Conservation (phyloP, 2,888 invertebrate species). For the Dasysyrphus albostriatus region DNA sequence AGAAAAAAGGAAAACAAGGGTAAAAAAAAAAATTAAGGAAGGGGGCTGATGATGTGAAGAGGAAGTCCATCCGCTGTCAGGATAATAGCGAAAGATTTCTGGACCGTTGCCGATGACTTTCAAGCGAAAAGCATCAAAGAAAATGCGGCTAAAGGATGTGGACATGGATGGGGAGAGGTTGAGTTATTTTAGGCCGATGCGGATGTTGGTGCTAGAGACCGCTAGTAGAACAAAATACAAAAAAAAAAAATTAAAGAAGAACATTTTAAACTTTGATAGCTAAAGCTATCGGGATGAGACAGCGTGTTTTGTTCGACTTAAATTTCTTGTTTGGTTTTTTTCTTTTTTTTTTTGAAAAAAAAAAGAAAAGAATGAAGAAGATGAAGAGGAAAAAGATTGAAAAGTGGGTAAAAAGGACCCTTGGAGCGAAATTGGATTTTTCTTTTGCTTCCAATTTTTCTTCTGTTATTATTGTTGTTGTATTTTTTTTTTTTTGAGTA, state of each 20-base stretch:
- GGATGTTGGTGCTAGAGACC: constrained; percentile 69
- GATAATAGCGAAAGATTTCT: constrained; percentile 76
- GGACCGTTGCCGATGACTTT: constrained; percentile 76
- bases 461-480: constrained; percentile 29
- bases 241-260: constrained; percentile 7
- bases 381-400: constrained; percentile 57
- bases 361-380: constrained; percentile 33
- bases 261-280: constrained; percentile 56
- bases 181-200: constrained; percentile 73
- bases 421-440: constrained; percentile 75
- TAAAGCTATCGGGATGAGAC: constrained; percentile 66
- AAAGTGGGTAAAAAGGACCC: constrained; percentile 75
- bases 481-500: constrained; percentile 16
- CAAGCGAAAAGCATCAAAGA: constrained; percentile 72
- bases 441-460: constrained; percentile 50
- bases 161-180: constrained; percentile 32
- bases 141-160: constrained; percentile 74
- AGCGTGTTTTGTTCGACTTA: constrained; percentile 69
- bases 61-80: constrained; percentile 76
- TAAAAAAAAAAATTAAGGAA: constrained; percentile 37
- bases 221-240: constrained; percentile 44
- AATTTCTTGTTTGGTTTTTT: constrained; percentile 52
- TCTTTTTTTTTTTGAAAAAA: constrained; percentile 24
- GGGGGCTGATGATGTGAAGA: constrained; percentile 65
- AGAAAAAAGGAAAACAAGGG: constrained; percentile 25